Conservation (phyloP, 2,888 invertebrate species). For the Polyommatus iphigenia region DNA sequence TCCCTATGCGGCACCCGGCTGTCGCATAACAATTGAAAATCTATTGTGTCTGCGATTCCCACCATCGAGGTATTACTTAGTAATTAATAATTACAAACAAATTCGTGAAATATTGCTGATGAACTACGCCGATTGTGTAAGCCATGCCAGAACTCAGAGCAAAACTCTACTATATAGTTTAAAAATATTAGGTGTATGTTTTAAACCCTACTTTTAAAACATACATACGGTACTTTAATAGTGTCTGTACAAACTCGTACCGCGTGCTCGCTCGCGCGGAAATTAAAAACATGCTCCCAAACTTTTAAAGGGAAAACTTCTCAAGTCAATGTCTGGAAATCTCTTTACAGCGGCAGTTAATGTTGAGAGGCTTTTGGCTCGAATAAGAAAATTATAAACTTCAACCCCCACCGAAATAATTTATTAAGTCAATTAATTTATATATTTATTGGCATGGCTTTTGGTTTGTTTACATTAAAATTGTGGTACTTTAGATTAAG, state of each 20-base stretch:
- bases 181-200: too few relatives aligned
- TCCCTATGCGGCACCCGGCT: too few relatives aligned
- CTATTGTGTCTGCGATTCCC: too few relatives aligned
- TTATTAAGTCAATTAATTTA: conserved; percentile 31
- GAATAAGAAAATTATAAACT: conserved; percentile 36
- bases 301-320: conserved; percentile 64
- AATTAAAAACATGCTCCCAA: conserved; percentile 71
- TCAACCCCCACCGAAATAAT: neutral
- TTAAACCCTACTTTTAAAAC: neutral
- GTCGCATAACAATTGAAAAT: too few relatives aligned
- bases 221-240: neutral
- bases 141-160: too few relatives aligned
- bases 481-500: too few relatives aligned
- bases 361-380: conserved; percentile 38
- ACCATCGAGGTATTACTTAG: too few relatives aligned
- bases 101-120: too few relatives aligned
- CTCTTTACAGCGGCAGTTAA: conserved; percentile 43
- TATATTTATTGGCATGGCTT: conserved; percentile 39
- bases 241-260: conserved; percentile 43
- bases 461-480: neutral
- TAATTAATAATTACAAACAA: too few relatives aligned
- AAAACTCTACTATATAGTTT: too few relatives aligned
- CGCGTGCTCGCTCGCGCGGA: conserved; percentile 66
- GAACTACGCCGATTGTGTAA: too few relatives aligned
- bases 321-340: conserved; percentile 50